Base-by-base conservation (phyloP, 2,797 vertebrate species). In the Euthynnus affinis region DNA sequence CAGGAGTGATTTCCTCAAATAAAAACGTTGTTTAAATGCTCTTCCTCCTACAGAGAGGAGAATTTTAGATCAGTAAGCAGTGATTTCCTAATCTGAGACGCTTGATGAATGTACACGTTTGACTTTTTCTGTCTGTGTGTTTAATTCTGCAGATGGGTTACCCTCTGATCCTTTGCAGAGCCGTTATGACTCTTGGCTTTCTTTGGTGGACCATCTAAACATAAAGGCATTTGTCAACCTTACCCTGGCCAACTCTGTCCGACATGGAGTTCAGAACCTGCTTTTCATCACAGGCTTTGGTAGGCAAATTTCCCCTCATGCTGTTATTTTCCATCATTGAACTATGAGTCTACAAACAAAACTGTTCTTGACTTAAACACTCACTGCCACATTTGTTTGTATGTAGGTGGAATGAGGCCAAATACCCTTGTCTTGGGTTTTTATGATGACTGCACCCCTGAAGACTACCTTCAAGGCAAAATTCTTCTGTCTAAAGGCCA, bases 261-360 rank as follows among this genome's bases (percentile, higher is more conserved):
- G 96, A 40, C 95, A 93, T 0, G 96, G 97, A 0, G 93, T 96
- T 59, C 96, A 97, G 65, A 96, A 97, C 86, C 93, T 97, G 62
- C 96, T 98, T 86, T 97, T 97, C 89, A 97, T 97, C 84, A 96
- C 96, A 9, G 96, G 96, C 71, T 95, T 98, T 22, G 97, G 97
- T 97, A 82, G 88, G 94, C 64, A 48, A 6, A 7, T 56, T 72
- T 57, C 25, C 5, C 14, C 34, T 57, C 44, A 53, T 44, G 13
- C 23, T 77, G 17, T 27, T 0, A 0, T 17, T 73, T 63, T 67
- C 9, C 13, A 8, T 68, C 9, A 17, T 17, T 75, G 13, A 34
- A 22, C 14, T 27, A 2, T 46, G 1, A 55, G 48, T 14, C 9
- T 49, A 3, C 13, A 65, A 52, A 52, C 6, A n/a, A 65, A 40